Conservation (phyloP, 2,113 vertebrate species). For the Sorex fumeus region DNA sequence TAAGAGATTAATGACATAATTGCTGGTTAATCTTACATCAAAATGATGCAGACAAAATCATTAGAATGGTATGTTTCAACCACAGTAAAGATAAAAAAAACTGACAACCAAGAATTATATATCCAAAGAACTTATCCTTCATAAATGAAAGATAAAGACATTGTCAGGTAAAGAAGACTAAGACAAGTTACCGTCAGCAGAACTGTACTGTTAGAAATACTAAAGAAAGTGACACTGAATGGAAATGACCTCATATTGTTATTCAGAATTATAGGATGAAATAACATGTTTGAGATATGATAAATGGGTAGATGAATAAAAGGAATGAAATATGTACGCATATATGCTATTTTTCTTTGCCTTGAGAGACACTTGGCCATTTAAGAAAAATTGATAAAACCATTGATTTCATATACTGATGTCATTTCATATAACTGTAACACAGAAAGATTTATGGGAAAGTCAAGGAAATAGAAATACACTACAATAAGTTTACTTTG, state of each 20-base stretch:
- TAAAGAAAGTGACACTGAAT: not conserved
- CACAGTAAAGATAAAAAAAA: not conserved
- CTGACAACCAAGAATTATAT: not conserved
- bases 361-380: not conserved
- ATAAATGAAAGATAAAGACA: slow-evolving; percentile 38
- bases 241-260: not conserved
- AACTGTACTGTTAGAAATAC: not conserved
- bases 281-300: not conserved
- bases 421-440: not conserved
- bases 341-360: not conserved
- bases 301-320: not conserved
- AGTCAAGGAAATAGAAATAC: not conserved
- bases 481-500: not conserved
- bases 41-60: slow-evolving; percentile 14
- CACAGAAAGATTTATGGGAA: not conserved
- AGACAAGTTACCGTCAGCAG: not conserved
- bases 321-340: not conserved
- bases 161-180: slow-evolving; percentile 27
- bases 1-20: not conserved
- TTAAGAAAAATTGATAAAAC: slow-evolving; percentile 18
- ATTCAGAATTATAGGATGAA: slow-evolving; percentile 19
- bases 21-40: not conserved
- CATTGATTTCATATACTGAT: not conserved
- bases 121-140: slow-evolving; percentile 30
- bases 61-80: slow-evolving; percentile 31